These are phyloP conservation scores for Pristionchus exspectatus DNA, from an alignment of 2,888 invertebrate species.

Conservation along the genomic window DNA sequence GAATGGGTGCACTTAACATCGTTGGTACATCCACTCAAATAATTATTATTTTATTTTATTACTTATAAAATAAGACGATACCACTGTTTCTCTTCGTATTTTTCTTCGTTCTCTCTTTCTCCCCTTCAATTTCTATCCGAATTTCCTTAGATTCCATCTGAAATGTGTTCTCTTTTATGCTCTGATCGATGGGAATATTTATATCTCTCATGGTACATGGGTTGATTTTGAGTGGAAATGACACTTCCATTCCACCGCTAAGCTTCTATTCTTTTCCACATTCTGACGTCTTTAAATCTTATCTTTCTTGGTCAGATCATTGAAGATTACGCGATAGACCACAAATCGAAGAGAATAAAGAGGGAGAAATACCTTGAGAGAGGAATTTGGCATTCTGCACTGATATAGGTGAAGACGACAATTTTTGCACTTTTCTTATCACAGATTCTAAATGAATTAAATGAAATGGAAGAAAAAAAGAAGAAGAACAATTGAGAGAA, in stretches of 20 bases:
- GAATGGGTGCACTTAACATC: constrained; percentile 61
- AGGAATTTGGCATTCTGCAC: neutral
- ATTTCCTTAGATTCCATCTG: constrained; percentile 9
- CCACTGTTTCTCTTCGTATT: neutral
- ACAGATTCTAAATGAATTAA: neutral
- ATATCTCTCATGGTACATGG: neutral
- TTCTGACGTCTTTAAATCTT: neutral
- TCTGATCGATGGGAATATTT: neutral
- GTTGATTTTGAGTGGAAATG: neutral
- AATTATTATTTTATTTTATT: neutral
- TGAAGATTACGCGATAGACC: neutral
- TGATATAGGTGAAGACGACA: neutral
- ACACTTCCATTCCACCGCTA: neutral
- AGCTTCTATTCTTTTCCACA: neutral
- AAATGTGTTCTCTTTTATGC: neutral
- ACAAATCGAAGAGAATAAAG: neutral
- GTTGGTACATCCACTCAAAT: constrained; percentile 49
- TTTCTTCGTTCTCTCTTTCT: constrained; percentile 8
- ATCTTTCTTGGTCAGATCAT: constrained; percentile 4
- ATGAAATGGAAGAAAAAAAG: neutral
- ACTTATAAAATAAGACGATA: neutral
- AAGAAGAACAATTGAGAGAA: neutral
- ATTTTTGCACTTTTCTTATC: neutral
- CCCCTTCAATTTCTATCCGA: constrained; percentile 44
- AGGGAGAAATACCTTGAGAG: neutral